Evolutionary conservation across 2,113 vertebrate genomes (phyloP).

Genomic region (Gavia stellata): DNA sequence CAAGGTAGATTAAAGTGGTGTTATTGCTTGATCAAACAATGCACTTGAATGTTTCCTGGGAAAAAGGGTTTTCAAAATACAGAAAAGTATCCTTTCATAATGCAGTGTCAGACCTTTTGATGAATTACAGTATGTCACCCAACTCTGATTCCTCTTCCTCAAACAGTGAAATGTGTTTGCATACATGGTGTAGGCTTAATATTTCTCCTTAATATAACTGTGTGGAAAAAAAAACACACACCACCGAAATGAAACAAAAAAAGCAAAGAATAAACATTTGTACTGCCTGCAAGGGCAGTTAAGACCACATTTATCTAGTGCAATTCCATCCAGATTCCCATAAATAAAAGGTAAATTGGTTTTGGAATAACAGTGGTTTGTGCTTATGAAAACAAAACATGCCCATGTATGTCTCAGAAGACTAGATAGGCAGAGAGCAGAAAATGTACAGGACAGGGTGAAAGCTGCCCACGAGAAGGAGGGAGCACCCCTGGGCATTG

Average conservation of each 20-base stretch:
- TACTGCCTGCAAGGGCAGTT: not conserved
- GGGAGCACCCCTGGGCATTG: not conserved
- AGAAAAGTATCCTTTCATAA: not conserved
- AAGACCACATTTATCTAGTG: conserved; percentile 10
- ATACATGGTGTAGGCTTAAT: conserved; percentile 7
- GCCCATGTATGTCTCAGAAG: not conserved
- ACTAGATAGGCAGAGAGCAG: not conserved
- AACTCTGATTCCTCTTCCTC: conserved; percentile 9
- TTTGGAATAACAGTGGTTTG: conserved; percentile 14
- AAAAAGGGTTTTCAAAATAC: conserved; percentile 20
- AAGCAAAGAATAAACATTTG: not conserved
- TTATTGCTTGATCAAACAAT: conserved; percentile 48
- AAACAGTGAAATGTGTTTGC: not conserved
- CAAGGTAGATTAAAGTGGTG: conserved; percentile 17
- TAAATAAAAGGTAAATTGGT: conserved; percentile 10
- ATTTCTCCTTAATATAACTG: not conserved
- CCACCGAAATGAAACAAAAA: not conserved
- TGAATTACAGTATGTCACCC: conserved; percentile 22
- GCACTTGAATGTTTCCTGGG: not conserved
- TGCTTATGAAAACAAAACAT: conserved; percentile 38
- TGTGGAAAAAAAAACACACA: not conserved
- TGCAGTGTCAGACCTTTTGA: not conserved
- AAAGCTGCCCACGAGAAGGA: not conserved
- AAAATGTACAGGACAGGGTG: not conserved
- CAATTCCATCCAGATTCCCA: not conserved